These are phyloP conservation scores for Gorsachius magnificus DNA, from an alignment of 2,797 vertebrate species.

Conservation along the genomic window DNA sequence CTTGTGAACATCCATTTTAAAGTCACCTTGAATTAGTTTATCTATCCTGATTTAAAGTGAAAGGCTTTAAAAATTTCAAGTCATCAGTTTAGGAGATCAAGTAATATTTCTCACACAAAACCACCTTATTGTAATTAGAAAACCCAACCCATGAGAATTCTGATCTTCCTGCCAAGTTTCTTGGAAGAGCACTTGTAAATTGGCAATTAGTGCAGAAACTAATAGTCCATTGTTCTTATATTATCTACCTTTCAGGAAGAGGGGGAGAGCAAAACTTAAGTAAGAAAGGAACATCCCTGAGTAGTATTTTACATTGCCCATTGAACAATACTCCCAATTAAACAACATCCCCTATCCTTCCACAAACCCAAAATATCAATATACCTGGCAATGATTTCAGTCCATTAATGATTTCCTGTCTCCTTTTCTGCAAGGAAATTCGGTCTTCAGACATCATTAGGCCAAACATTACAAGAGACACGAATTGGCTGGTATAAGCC, in stretches of 20 bases:
- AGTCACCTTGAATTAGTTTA: background rate
- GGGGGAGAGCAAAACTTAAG: background rate
- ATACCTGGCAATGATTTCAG: slow-evolving; percentile 87
- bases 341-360: background rate
- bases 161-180: background rate
- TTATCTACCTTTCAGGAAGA: background rate
- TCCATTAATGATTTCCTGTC: slow-evolving; percentile 87
- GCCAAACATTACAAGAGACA: slow-evolving; percentile 92
- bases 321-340: background rate
- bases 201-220: background rate
- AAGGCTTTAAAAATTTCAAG: background rate
- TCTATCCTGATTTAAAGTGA: background rate
- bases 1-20: background rate
- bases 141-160: background rate
- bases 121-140: background rate
- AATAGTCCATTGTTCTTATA: background rate
- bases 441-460: slow-evolving; percentile 95
- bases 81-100: background rate
- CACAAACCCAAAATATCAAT: slow-evolving; percentile 1
- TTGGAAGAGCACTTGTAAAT: background rate
- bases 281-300: background rate
- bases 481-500: slow-evolving; percentile 96
- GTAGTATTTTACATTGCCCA: background rate
- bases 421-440: slow-evolving; percentile 88
- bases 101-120: background rate